Conservation (phyloP, 2,888 invertebrate species). For the Dryomyza anilis region DNA sequence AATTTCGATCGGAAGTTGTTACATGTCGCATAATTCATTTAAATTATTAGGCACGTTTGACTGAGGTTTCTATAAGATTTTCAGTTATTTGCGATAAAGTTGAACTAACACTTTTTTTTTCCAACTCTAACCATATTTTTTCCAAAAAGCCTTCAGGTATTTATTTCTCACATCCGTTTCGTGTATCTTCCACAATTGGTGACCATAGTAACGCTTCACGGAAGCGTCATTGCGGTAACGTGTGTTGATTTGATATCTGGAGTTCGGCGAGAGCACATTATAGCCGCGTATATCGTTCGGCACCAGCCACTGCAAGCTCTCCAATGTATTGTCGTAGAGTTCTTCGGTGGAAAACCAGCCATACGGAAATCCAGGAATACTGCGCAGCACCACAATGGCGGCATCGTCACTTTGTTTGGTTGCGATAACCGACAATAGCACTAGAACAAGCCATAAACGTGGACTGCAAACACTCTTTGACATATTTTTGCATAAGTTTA, state of each 20-base stretch:
- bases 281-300: slow-evolving; percentile 47
- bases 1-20: no score
- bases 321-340: slow-evolving; percentile 45
- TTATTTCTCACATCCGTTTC: slow-evolving; percentile 44
- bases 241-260: slow-evolving; percentile 50
- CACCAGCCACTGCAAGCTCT: slow-evolving; percentile 44
- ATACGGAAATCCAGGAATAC: slow-evolving; percentile 36
- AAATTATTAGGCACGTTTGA: no score
- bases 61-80: neutral
- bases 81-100: neutral
- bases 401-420: no score
- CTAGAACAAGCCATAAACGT: no score
- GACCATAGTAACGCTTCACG: slow-evolving; percentile 62
- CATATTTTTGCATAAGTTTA: no score
- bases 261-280: slow-evolving; percentile 48
- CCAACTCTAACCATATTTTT: slow-evolving; percentile 45
- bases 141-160: slow-evolving; percentile 41
- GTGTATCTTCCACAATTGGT: slow-evolving; percentile 75
- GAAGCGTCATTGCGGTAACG: slow-evolving; percentile 46
- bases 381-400: slow-evolving; percentile 22
- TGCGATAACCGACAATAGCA: no score
- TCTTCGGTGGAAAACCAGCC: slow-evolving; percentile 39
- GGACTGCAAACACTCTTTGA: no score
- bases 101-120: neutral
- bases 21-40: no score